Conservation (phyloP, 2,113 vertebrate genomes). For the Melanocharis versteri region DNA sequence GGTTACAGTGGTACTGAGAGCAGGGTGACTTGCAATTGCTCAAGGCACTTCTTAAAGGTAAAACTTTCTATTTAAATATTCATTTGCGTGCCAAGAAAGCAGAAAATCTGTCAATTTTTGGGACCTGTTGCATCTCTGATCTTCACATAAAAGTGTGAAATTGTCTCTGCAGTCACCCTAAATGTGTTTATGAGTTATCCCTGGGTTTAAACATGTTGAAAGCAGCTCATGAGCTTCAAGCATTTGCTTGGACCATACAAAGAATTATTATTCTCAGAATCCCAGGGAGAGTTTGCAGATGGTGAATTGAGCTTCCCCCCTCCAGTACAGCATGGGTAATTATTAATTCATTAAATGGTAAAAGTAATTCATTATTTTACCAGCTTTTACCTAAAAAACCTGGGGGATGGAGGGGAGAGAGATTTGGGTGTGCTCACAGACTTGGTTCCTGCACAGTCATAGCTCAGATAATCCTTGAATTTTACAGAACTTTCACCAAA, state of each 20-base stretch:
- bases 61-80: neutral
- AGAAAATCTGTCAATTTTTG: neutral
- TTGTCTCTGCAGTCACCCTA: neutral
- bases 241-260: neutral
- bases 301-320: neutral
- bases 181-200: neutral
- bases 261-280: neutral
- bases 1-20: neutral
- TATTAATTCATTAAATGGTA: neutral
- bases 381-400: neutral
- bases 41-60: neutral
- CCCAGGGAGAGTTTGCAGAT: neutral
- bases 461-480: neutral
- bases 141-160: neutral
- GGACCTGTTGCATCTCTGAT: neutral
- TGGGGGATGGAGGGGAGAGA: too few relatives aligned
- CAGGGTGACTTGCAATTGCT: neutral
- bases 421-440: neutral
- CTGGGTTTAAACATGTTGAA: neutral
- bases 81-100: rapidly evolving
- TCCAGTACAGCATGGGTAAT: neutral
- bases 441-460: neutral
- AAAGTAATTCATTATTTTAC: neutral
- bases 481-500: neutral
- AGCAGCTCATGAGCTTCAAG: neutral